Conservation (phyloP, 2,888 invertebrate genomes). For the Nasonovia ribisnigri region DNA sequence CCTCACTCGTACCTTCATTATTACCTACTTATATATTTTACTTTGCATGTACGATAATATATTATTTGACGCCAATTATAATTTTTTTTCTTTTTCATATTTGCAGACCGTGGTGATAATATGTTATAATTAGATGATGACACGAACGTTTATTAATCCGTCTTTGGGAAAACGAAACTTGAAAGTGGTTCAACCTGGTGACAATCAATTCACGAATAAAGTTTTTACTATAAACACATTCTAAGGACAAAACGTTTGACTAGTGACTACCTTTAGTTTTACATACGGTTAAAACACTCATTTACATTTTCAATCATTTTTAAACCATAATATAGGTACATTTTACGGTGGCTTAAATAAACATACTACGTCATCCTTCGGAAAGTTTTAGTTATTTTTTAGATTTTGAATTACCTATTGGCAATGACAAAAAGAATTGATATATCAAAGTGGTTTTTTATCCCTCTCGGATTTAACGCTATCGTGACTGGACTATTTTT, state of each 20-base stretch:
- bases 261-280: neutral
- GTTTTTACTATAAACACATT: neutral
- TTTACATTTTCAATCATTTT: neutral
- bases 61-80: no score
- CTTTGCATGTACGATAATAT: no score
- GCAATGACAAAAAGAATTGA: neutral
- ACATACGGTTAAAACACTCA: neutral
- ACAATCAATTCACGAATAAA: neutral
- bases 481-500: conserved; percentile 29
- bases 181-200: neutral
- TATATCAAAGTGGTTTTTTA: conserved; percentile 14
- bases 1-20: neutral
- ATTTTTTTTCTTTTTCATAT: neutral
- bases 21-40: neutral
- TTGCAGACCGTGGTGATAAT: neutral
- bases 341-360: neutral
- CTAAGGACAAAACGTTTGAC: neutral
- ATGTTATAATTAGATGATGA: neutral
- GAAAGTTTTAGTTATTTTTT: neutral
- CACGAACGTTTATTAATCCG: neutral
- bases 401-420: neutral
- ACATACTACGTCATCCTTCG: neutral
- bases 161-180: neutral
- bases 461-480: neutral
- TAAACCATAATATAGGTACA: neutral